These are phyloP conservation scores for Caenorhabditis panamensis DNA, from an alignment of 2,888 invertebrate species.

Conservation along the genomic window DNA sequence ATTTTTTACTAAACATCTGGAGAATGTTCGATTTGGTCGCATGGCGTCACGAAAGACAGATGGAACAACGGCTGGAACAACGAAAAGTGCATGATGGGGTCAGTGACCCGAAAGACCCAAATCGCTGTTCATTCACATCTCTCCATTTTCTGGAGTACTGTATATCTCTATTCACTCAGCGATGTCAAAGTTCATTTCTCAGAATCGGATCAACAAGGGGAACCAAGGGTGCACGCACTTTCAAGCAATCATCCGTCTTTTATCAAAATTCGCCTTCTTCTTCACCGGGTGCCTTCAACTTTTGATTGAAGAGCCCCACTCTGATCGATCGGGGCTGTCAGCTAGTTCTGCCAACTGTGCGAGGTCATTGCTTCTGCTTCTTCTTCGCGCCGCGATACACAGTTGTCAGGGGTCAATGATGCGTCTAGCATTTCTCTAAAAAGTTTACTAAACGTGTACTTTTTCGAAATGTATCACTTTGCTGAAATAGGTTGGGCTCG, in stretches of 20 bases:
- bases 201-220: background rate
- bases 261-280: conserved; percentile 31
- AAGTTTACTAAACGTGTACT: background rate
- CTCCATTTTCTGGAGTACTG: too few relatives aligned
- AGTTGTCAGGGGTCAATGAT: conserved; percentile 42
- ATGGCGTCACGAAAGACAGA: conserved; percentile 10
- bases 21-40: conserved; percentile 40
- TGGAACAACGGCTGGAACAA: conserved; percentile 27
- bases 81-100: background rate
- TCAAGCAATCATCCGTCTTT: conserved; percentile 48
- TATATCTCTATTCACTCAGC: too few relatives aligned
- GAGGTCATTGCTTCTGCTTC: conserved; percentile 49
- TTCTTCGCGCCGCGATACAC: conserved; percentile 24
- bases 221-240: conserved; percentile 41
- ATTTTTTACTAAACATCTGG: conserved; percentile 58
- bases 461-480: too few relatives aligned
- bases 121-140: too few relatives aligned
- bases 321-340: conserved; percentile 55
- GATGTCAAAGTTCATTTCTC: too few relatives aligned
- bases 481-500: too few relatives aligned
- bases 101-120: conserved; percentile 10
- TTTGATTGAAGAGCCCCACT: conserved; percentile 43
- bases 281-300: conserved; percentile 36
- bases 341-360: conserved; percentile 55
- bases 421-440: background rate